Evolutionary conservation across 1,140 invertebrate genomes (phyloP).

Genomic region (Heliconius hewitsoni): DNA sequence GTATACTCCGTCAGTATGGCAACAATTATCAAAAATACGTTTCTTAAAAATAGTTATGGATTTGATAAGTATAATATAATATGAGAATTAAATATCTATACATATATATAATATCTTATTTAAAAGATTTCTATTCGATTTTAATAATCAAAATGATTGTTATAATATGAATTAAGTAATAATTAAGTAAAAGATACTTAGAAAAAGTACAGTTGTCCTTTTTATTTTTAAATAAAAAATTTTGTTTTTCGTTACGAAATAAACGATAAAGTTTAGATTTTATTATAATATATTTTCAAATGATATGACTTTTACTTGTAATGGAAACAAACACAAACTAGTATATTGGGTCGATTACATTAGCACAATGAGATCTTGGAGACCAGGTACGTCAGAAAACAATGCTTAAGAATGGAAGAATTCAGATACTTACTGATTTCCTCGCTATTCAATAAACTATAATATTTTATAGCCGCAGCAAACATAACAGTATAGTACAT

Average conservation of each 20-base stretch:
- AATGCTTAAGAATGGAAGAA: neutral
- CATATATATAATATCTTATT: no score
- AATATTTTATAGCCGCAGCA: neutral
- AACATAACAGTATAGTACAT: neutral
- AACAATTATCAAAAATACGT: neutral
- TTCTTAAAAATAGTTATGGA: no score
- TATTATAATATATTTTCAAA: no score
- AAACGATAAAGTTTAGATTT: no score
- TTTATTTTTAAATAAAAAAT: no score
- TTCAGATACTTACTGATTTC: neutral
- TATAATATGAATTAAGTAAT: no score
- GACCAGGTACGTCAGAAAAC: constrained; percentile 6
- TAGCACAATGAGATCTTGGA: constrained; percentile 8
- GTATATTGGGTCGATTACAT: neutral
- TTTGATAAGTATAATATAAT: no score
- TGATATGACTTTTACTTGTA: neutral
- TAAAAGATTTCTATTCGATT: no score
- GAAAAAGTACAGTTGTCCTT: no score
- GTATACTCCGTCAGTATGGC: neutral
- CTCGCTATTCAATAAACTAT: neutral
- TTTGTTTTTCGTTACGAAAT: no score
- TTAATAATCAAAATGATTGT: no score
- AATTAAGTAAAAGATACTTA: no score
- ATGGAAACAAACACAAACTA: neutral
- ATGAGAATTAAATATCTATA: neutral